These are phyloP conservation scores for Phyto melanocephala DNA, from an alignment of 2,888 invertebrate genomes.

Conservation along the genomic window DNA sequence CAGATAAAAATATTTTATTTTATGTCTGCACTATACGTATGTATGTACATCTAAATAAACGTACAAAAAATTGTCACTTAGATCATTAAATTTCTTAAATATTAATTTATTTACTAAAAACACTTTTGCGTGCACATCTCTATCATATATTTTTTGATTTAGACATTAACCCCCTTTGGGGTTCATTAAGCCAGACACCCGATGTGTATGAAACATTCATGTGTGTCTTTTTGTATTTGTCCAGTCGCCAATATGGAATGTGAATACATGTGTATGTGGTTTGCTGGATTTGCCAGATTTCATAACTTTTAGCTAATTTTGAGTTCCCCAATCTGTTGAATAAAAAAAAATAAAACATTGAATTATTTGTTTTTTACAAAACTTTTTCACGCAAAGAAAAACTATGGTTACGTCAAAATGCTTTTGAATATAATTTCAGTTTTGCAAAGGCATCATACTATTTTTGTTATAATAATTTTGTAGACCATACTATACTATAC, in stretches of 20 bases:
- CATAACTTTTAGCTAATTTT: background rate
- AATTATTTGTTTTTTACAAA: too few species aligned
- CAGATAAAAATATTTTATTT: background rate
- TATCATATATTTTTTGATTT: slow-evolving; percentile 2
- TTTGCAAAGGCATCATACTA: too few species aligned
- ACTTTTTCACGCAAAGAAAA: too few species aligned
- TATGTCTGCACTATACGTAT: too few species aligned
- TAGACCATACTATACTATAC: too few species aligned
- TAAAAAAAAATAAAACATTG: too few species aligned
- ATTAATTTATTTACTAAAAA: too few species aligned
- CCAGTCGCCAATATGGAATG: background rate
- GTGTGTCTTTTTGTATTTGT: background rate
- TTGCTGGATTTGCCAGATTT: background rate
- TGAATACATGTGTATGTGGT: too few species aligned
- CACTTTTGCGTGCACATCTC: background rate
- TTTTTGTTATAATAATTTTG: too few species aligned
- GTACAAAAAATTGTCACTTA: background rate
- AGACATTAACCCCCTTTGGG: slow-evolving; percentile 34
- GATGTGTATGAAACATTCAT: background rate
- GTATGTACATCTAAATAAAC: background rate
- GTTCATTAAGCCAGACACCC: slow-evolving; percentile 14
- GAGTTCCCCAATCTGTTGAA: background rate
- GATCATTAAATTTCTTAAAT: too few species aligned
- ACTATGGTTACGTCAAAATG: too few species aligned
- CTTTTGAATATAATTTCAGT: too few species aligned